Evolutionary conservation across 2,888 invertebrate species (phyloP).

Genomic region (Carabus problematicus): DNA sequence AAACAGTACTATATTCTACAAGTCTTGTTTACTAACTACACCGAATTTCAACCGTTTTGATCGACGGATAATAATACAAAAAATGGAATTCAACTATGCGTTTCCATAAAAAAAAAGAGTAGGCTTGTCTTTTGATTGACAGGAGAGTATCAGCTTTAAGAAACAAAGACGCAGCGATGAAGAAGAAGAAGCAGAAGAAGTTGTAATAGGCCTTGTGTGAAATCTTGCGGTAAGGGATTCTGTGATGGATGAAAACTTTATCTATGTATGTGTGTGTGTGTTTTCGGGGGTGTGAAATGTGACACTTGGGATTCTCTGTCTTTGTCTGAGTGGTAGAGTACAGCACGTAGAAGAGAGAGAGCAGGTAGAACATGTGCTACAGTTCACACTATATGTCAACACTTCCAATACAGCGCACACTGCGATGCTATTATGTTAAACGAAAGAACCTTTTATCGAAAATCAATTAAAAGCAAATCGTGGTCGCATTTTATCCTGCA

Average conservation of each 20-base stretch:
- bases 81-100: no score
- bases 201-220: conserved; percentile 2
- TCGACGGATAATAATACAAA: no score
- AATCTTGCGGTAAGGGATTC: neutral
- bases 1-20: no score
- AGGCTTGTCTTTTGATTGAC: neutral
- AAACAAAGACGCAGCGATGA: neutral
- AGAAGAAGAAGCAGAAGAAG: conserved; percentile 5
- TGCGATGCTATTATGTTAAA: conserved; percentile 58
- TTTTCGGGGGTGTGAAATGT: conserved; percentile 35
- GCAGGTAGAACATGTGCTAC: conserved; percentile 49
- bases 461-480: conserved; percentile 61
- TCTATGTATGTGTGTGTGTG: neutral
- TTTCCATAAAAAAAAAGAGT: no score
- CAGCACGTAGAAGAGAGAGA: conserved; percentile 24
- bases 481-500: conserved; percentile 53
- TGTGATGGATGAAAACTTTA: no score
- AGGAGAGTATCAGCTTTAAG: neutral
- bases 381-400: conserved; percentile 57
- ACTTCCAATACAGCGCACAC: conserved; percentile 48
- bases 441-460: conserved; percentile 60
- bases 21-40: no score
- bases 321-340: neutral
- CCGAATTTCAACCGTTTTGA: no score
- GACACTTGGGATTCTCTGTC: conserved; percentile 14